Evolutionary conservation across 2,113 vertebrate genomes (phyloP).

Genomic region (Gracilinanus agilis): DNA sequence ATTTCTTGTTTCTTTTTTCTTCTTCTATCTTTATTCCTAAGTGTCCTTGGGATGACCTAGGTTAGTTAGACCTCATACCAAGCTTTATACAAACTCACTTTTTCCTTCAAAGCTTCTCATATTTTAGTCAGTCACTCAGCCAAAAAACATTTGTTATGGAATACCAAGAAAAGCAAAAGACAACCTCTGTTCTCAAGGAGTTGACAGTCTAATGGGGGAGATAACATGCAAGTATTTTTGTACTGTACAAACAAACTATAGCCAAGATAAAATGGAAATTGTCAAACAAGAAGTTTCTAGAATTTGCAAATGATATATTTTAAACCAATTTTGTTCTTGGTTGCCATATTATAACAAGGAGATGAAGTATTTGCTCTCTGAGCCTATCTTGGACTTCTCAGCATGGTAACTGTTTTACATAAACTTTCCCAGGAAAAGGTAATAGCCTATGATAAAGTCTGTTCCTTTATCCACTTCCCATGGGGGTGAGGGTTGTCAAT

Average conservation of each 20-base stretch:
- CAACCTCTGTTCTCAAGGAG: not conserved
- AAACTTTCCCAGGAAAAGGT: not conserved
- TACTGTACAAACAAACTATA: no score
- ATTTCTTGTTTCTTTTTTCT: no score
- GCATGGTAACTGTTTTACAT: not conserved
- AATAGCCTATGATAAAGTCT: not conserved
- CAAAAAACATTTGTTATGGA: not conserved
- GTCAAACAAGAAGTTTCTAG: not conserved
- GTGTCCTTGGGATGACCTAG: no score
- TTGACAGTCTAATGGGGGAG: not conserved
- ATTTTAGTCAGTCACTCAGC: no score
- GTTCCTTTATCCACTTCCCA: not conserved
- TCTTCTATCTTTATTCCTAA: no score
- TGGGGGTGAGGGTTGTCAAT: not conserved
- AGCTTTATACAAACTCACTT: no score
- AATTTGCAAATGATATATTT: not conserved
- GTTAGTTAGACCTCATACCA: no score
- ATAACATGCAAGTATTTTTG: no score
- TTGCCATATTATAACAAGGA: not conserved
- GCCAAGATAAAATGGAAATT: not conserved
- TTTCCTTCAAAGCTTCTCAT: no score
- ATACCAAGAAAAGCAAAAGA: not conserved
- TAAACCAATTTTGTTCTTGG: not conserved
- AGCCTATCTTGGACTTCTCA: not conserved
- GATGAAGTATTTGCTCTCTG: not conserved